These are phyloP conservation scores for Bactericera cockerelli DNA, from an alignment of 1,140 invertebrate species.

Conservation along the genomic window DNA sequence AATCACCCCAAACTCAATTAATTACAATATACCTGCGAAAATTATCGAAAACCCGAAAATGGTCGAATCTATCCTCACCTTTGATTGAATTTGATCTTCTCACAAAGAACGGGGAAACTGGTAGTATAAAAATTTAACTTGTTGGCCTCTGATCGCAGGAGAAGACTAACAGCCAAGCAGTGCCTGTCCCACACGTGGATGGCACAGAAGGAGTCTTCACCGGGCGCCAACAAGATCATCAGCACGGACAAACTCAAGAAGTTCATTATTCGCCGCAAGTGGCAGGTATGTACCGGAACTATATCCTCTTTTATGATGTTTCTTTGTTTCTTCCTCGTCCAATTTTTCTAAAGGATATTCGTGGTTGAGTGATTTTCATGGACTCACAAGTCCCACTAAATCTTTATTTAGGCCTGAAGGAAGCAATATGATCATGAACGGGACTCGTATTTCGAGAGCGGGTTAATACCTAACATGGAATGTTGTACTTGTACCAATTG, in stretches of 20 bases:
- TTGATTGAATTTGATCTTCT: no score
- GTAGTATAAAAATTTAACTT: no score
- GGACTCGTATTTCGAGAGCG: no score
- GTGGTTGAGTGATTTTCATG: neutral
- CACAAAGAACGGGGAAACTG: no score
- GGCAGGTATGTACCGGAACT: slow-evolving; percentile 58
- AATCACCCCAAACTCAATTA: no score
- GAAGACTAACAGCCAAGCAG: slow-evolving; percentile 53
- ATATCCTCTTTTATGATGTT: neutral
- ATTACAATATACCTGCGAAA: no score
- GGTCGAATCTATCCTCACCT: no score
- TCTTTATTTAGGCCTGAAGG: neutral
- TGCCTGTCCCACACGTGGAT: slow-evolving; percentile 72
- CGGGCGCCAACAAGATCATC: slow-evolving; percentile 44
- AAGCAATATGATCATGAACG: no score
- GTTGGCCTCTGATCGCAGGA: no score
- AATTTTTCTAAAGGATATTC: neutral
- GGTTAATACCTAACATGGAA: no score
- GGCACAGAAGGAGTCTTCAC: slow-evolving; percentile 39
- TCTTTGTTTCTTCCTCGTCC: neutral
- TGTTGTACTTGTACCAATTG: no score
- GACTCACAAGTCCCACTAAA: neutral
- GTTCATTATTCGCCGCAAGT: slow-evolving; percentile 75
- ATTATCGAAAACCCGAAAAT: no score
- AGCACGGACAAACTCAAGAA: slow-evolving; percentile 76